Conservation (phyloP, 2,888 invertebrate species). For the Hemistola chrysoprasaria region DNA sequence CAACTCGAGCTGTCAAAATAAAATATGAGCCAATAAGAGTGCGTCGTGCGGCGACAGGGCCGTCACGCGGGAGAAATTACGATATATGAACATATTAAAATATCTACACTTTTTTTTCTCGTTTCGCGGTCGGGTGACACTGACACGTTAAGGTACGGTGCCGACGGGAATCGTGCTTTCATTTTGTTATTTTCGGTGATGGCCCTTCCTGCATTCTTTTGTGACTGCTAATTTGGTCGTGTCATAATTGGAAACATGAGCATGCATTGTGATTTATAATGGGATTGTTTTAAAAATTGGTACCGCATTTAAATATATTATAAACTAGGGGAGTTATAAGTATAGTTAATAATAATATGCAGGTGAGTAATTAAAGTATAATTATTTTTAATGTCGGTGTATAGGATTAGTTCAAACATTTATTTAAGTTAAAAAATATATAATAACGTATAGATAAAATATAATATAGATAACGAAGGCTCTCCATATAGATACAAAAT, state of each 20-base stretch:
- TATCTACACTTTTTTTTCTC: slow-evolving; percentile 62
- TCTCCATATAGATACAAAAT: too few relatives aligned
- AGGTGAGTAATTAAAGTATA: too few relatives aligned
- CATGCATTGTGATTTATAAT: slow-evolving; percentile 10
- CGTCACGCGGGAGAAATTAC: slow-evolving; percentile 70
- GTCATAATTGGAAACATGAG: slow-evolving; percentile 16
- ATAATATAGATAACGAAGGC: too few relatives aligned
- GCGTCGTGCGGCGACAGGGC: slow-evolving; percentile 65
- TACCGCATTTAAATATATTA: too few relatives aligned
- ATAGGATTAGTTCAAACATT: too few relatives aligned
- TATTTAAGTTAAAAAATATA: too few relatives aligned
- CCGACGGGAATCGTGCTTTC: slow-evolving; percentile 37
- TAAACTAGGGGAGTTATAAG: too few relatives aligned
- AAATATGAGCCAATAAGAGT: slow-evolving; percentile 77
- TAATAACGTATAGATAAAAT: too few relatives aligned
- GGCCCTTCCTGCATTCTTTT: slow-evolving; percentile 43
- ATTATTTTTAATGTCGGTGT: too few relatives aligned
- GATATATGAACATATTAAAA: slow-evolving; percentile 79
- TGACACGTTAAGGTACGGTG: slow-evolving; percentile 48
- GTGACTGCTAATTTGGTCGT: slow-evolving; percentile 21
- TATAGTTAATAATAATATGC: too few relatives aligned
- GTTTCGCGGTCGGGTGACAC: slow-evolving; percentile 68
- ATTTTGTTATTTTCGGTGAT: slow-evolving; percentile 37
- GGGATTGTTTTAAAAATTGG: slow-evolving; percentile 3
- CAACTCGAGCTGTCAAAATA: slow-evolving; percentile 70